Percentiles rank a stretch among this genome's conserved stretches.
These are phyloP conservation scores for Cacoxenus indagator DNA, from an alignment of 2,888 invertebrate genomes.

Conservation along the genomic window DNA sequence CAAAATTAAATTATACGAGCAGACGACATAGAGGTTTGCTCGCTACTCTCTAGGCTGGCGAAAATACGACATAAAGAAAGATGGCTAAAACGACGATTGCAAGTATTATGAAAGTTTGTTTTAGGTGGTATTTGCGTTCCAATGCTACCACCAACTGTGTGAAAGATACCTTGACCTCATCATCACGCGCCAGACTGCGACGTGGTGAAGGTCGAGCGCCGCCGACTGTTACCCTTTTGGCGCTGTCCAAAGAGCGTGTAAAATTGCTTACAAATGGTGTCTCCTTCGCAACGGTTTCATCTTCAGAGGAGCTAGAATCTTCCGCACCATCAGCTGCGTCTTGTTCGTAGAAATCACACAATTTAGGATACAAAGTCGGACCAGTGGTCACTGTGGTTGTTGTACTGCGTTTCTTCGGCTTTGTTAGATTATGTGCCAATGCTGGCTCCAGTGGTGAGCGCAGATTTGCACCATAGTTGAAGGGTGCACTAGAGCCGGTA, in stretches of 20 bases:
- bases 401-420: slow-evolving; percentile 43
- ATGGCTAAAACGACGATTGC: slow-evolving; percentile 49
- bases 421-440: slow-evolving; percentile 1
- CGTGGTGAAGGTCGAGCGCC: slow-evolving; percentile 25
- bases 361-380: slow-evolving; percentile 40
- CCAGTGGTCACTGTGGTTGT: slow-evolving; percentile 34
- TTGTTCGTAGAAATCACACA: slow-evolving; percentile 48
- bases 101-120: slow-evolving; percentile 52
- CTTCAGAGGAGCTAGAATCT: slow-evolving; percentile 46
- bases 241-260: slow-evolving; percentile 30
- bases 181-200: slow-evolving; percentile 6
- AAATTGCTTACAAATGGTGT: slow-evolving; percentile 41
- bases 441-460: slow-evolving; percentile 30
- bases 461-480: slow-evolving; percentile 18
- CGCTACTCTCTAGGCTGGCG: slow-evolving; percentile 46
- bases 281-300: not conserved
- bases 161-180: slow-evolving; percentile 46
- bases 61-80: slow-evolving; percentile 58
- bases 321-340: slow-evolving; percentile 17
- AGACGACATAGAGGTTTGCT: too few species aligned
- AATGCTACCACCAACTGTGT: slow-evolving; percentile 47
- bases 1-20: too few species aligned
- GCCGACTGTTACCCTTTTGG: slow-evolving; percentile 32
- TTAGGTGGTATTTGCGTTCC: slow-evolving; percentile 63
- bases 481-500: slow-evolving; percentile 43